Percentiles rank a stretch among this genome's conserved stretches.
Evolutionary conservation across 2,888 invertebrate genomes (phyloP).

Genomic region (Agrochola lychnidis): DNA sequence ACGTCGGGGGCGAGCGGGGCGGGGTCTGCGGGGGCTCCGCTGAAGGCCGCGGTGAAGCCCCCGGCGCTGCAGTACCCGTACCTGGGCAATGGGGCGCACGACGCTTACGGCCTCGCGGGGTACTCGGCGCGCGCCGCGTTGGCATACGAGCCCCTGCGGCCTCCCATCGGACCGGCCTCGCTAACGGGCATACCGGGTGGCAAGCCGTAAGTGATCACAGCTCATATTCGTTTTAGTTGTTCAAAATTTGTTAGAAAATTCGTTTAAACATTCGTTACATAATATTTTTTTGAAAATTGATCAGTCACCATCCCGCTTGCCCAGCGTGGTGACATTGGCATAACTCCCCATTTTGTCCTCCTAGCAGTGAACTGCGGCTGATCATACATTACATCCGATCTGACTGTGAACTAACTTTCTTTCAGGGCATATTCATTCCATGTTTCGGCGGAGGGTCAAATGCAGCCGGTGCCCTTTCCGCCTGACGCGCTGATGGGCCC

Average conservation of each 20-base stretch:
- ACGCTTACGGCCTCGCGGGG: slow-evolving; percentile 88
- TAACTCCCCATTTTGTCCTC: slow-evolving; percentile 32
- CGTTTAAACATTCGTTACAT: slow-evolving; percentile 41
- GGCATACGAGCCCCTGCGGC: slow-evolving; percentile 88
- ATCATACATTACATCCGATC: not conserved
- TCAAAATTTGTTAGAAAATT: slow-evolving; percentile 61
- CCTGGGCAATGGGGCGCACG: slow-evolving; percentile 88
- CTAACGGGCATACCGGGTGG: slow-evolving; percentile 94
- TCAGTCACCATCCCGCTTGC: slow-evolving; percentile 62
- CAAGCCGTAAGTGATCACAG: slow-evolving; percentile 94
- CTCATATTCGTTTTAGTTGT: slow-evolving; percentile 62
- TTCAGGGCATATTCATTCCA: slow-evolving; percentile 98
- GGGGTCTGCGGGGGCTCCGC: slow-evolving; percentile 90
- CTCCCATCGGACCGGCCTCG: slow-evolving; percentile 89
- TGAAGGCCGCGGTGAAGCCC: slow-evolving; percentile 91
- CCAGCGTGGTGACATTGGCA: slow-evolving; percentile 62
- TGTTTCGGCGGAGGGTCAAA: slow-evolving; percentile 96
- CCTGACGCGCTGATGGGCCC: slow-evolving; percentile 98
- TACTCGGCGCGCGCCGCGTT: slow-evolving; percentile 88
- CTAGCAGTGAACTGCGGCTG: slow-evolving; percentile 63
- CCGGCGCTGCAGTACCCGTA: slow-evolving; percentile 92
- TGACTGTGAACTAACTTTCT: slow-evolving; percentile 34
- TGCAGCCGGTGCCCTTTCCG: slow-evolving; percentile 98
- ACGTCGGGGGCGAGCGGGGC: slow-evolving; percentile 92
- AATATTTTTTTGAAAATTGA: slow-evolving; percentile 37